Conservation (phyloP, 2,797 vertebrate species). For the Rhinogobio ventralis region DNA sequence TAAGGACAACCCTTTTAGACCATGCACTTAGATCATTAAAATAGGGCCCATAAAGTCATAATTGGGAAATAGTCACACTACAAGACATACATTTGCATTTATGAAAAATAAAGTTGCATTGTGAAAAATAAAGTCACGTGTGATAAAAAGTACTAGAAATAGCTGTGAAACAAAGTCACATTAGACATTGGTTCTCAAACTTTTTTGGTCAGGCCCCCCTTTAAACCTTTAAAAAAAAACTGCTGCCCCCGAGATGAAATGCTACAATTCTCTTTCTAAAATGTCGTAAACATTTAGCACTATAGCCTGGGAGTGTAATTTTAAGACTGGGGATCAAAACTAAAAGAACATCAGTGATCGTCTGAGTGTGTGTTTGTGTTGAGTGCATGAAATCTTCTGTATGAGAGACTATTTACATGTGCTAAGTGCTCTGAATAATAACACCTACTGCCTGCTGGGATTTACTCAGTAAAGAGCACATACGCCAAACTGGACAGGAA, state of each 20-base stretch:
- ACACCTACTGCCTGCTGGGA: conserved; percentile 3
- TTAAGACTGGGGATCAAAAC: background rate
- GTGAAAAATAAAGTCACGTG: background rate
- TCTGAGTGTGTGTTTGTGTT: background rate
- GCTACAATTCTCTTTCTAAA: background rate
- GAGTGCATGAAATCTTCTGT: background rate
- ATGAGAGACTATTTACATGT: conserved; percentile 2
- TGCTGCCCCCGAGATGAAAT: background rate
- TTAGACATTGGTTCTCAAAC: too few species aligned
- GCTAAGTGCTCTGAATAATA: conserved; percentile 25
- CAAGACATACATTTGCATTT: background rate
- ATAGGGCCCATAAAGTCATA: background rate
- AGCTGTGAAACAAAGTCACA: too few species aligned
- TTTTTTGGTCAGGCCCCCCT: too few species aligned
- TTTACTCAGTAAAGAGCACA: background rate
- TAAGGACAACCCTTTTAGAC: too few species aligned
- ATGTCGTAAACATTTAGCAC: background rate
- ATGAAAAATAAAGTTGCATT: background rate
- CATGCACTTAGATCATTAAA: too few species aligned
- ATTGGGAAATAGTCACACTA: background rate
- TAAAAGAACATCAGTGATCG: background rate
- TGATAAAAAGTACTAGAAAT: too few species aligned
- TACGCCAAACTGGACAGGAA: background rate
- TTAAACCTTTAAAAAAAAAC: too few species aligned
- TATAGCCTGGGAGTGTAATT: background rate